These are phyloP conservation scores for Aythya fuligula DNA, from an alignment of 2,797 vertebrate species.

Conservation along the genomic window DNA sequence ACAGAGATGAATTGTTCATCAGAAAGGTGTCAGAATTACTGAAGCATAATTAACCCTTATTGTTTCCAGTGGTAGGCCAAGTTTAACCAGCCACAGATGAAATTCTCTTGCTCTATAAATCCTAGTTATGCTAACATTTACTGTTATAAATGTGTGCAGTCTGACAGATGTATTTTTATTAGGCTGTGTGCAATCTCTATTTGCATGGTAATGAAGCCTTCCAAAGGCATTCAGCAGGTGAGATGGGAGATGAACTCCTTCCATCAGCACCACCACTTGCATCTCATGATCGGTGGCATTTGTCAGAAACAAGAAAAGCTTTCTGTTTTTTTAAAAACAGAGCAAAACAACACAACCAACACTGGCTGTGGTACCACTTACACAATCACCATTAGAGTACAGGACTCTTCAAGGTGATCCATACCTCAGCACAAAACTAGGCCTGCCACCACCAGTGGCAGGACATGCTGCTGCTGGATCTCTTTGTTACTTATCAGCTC, in stretches of 20 bases:
- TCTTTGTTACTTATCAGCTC: fast-evolving
- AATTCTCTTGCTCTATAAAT: neutral
- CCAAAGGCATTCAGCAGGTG: constrained; percentile 5
- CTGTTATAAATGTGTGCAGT: neutral
- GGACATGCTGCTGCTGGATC: neutral
- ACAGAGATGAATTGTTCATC: neutral
- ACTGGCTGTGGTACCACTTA: neutral
- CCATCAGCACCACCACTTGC: neutral
- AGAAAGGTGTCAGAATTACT: neutral
- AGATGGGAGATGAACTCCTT: neutral
- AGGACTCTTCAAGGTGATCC: neutral
- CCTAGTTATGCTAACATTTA: neutral
- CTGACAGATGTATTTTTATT: constrained; percentile 40
- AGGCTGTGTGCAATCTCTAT: neutral
- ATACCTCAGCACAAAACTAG: neutral
- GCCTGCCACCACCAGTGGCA: neutral
- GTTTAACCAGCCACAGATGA: neutral
- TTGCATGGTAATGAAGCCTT: constrained; percentile 50
- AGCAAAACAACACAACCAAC: neutral
- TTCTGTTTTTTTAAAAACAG: neutral
- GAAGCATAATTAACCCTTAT: constrained; percentile 26
- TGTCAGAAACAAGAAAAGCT: neutral
- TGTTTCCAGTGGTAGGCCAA: neutral
- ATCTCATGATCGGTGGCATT: neutral
- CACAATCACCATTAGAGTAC: neutral